Evolutionary conservation across 2,888 invertebrate species (phyloP).

Genomic region (Physocephala rufipes): DNA sequence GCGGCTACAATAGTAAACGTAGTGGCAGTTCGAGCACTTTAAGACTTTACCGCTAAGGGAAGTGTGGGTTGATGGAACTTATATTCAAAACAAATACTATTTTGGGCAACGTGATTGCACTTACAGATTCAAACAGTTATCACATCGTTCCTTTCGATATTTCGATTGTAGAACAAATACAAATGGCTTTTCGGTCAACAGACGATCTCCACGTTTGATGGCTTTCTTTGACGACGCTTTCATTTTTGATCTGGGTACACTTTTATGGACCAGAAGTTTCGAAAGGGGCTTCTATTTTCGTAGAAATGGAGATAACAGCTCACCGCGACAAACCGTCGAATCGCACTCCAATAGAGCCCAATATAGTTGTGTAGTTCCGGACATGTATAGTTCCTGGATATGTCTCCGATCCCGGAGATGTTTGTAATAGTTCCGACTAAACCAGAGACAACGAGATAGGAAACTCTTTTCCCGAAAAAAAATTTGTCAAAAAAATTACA

Average conservation of each 20-base stretch:
- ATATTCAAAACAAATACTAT: neutral
- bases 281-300: constrained; percentile 23
- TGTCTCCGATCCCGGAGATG: no score
- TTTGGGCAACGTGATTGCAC: constrained; percentile 46
- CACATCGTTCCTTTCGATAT: constrained; percentile 76
- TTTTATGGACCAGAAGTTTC: neutral
- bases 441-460: no score
- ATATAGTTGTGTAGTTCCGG: constrained; percentile 4
- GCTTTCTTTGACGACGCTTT: constrained; percentile 37
- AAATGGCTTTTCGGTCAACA: constrained; percentile 80
- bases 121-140: constrained; percentile 80
- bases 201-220: constrained; percentile 70
- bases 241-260: constrained; percentile 36
- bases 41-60: constrained; percentile 72
- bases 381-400: no score
- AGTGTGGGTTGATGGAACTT: neutral
- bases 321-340: constrained; percentile 5
- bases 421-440: no score
- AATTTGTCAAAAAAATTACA: no score
- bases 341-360: neutral
- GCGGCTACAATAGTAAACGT: constrained; percentile 83
- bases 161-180: constrained; percentile 77
- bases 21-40: constrained; percentile 86
- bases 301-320: neutral
- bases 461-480: no score